Conservation (phyloP, 2,113 vertebrate species). For the Mormyrus lacerda region DNA sequence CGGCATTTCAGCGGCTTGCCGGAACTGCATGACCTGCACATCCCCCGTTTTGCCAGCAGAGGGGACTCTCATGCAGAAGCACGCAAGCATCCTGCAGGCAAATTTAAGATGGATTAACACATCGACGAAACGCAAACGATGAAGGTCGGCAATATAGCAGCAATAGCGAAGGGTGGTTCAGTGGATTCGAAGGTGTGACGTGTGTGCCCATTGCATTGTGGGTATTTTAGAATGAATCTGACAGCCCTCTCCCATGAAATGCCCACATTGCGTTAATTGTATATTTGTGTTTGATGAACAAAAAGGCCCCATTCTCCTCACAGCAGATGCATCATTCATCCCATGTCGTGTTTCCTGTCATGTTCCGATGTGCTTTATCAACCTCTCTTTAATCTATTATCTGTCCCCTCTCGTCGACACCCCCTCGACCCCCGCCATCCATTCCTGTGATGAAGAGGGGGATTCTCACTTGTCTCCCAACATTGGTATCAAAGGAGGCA, state of each 20-base stretch:
- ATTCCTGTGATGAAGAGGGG: not conserved
- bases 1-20: not conserved
- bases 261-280: not conserved
- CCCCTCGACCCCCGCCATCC: not conserved
- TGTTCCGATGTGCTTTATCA: not conserved
- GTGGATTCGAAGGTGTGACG: not conserved
- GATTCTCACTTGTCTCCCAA: not conserved
- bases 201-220: not conserved
- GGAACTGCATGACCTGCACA: not conserved
- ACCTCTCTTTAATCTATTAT: slow-evolving; percentile 6
- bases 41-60: slow-evolving; percentile 9
- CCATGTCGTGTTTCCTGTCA: not conserved
- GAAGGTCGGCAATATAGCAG: not conserved
- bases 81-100: not conserved
- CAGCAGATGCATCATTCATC: slow-evolving; percentile 1
- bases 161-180: not conserved
- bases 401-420: not conserved
- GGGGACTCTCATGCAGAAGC: not conserved
- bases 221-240: not conserved
- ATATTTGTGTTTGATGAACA: not conserved
- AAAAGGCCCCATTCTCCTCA: not conserved
- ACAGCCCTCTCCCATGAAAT: not conserved
- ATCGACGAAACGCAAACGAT: not conserved
- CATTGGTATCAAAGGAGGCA: slow-evolving; percentile 7
- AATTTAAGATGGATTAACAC: not conserved